A percentile compares a stretch with the other conserved stretches of the same genome.
These are phyloP conservation scores for Lomographa bimaculata DNA, from an alignment of 2,888 invertebrate species.

Conservation along the genomic window DNA sequence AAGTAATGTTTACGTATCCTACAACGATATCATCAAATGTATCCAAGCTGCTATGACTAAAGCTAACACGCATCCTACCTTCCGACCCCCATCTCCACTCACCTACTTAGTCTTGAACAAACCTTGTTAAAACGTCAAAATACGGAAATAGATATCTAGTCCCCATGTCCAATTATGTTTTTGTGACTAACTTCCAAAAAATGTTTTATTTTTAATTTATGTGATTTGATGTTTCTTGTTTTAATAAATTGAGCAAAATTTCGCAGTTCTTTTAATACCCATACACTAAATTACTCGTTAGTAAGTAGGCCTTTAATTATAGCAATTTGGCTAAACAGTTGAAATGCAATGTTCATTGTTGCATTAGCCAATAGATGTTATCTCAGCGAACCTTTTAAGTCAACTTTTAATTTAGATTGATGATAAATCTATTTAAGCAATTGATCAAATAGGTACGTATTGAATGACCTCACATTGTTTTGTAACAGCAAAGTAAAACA, in stretches of 20 bases:
- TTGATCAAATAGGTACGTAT: slow-evolving; percentile 39
- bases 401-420: slow-evolving; percentile 49
- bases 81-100: slow-evolving; percentile 51
- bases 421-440: slow-evolving; percentile 47
- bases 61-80: slow-evolving; percentile 31
- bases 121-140: slow-evolving; percentile 44
- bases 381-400: slow-evolving; percentile 53
- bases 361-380: slow-evolving; percentile 50
- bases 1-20: slow-evolving; percentile 39
- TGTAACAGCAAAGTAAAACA: slow-evolving; percentile 8
- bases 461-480: slow-evolving; percentile 34
- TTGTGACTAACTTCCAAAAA: slow-evolving; percentile 19
- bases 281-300: no score
- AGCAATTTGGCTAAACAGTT: slow-evolving; percentile 11
- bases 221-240: slow-evolving; percentile 15
- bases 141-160: slow-evolving; percentile 44
- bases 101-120: slow-evolving; percentile 64
- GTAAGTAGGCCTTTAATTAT: no score
- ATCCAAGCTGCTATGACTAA: slow-evolving; percentile 53
- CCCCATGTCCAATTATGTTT: slow-evolving; percentile 29
- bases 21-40: slow-evolving; percentile 63
- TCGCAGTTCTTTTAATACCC: neutral
- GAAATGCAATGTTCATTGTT: slow-evolving; percentile 27
- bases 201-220: slow-evolving; percentile 23
- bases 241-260: slow-evolving; percentile 25